Conservation (phyloP, 2,797 vertebrate genomes). For the Cuculus canorus region DNA sequence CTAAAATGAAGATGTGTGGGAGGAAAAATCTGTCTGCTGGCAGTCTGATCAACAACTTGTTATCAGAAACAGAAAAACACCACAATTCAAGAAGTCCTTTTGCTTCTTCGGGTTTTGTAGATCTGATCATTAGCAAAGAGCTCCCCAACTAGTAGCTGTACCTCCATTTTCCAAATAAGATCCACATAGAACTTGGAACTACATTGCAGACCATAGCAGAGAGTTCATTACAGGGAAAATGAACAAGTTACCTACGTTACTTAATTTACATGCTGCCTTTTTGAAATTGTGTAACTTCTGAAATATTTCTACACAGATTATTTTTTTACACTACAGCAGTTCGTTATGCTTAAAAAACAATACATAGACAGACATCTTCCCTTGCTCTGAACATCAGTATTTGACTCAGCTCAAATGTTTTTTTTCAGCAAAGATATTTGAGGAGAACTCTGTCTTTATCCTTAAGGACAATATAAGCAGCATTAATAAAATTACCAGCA, state of each 20-base stretch:
- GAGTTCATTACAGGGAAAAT: neutral
- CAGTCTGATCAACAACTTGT: slow-evolving; percentile 38
- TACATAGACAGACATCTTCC: neutral
- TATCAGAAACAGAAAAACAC: slow-evolving; percentile 27
- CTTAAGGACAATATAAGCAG: neutral
- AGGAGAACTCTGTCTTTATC: neutral
- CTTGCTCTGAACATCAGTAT: neutral
- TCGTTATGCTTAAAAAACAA: neutral
- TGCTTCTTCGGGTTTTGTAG: neutral
- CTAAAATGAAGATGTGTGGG: slow-evolving; percentile 15
- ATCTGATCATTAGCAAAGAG: neutral
- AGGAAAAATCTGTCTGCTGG: slow-evolving; percentile 47
- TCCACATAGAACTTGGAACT: neutral
- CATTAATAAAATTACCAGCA: neutral
- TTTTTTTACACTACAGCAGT: neutral
- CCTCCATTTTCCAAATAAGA: neutral
- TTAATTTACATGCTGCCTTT: neutral
- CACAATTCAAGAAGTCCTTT: neutral
- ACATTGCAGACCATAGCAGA: neutral
- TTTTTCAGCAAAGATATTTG: neutral
- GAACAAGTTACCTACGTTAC: neutral
- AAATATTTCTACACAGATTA: neutral
- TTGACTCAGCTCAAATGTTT: neutral
- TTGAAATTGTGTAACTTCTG: neutral
- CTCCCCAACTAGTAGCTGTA: neutral